Evolutionary conservation across 2,888 invertebrate species (phyloP).

Genomic region (Himalopsyche tibetana): DNA sequence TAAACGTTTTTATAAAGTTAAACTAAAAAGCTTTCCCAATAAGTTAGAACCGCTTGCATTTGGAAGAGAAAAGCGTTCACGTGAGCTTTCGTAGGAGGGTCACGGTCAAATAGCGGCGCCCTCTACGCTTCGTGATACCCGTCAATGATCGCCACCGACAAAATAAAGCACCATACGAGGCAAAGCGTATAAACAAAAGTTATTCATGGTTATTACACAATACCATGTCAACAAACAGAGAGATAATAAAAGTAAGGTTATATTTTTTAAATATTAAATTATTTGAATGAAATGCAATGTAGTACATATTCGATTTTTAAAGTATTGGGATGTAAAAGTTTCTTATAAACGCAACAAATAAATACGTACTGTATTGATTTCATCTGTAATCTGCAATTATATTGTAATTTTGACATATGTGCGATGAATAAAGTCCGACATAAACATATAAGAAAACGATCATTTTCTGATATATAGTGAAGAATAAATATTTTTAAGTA

Average conservation of each 20-base stretch:
- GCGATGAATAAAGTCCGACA: too few relatives aligned
- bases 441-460: too few relatives aligned
- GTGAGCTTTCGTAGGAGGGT: constrained; percentile 27
- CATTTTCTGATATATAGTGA: too few relatives aligned
- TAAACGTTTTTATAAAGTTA: neutral
- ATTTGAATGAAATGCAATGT: too few relatives aligned
- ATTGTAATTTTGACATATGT: too few relatives aligned
- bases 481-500: too few relatives aligned
- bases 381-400: too few relatives aligned
- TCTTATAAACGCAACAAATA: too few relatives aligned
- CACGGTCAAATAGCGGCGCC: constrained; percentile 29
- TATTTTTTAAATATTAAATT: neutral
- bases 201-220: constrained; percentile 13
- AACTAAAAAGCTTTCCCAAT: neutral
- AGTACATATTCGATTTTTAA: too few relatives aligned
- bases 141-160: constrained; percentile 15
- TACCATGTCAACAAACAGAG: neutral
- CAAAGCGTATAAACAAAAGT: neutral
- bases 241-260: neutral
- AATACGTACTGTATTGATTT: too few relatives aligned
- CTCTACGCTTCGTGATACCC: constrained; percentile 11
- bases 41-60: constrained; percentile 8
- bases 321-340: too few relatives aligned
- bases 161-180: neutral
- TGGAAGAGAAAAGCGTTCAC: constrained; percentile 6